Evolutionary conservation across 2,113 vertebrate genomes (phyloP).

Genomic region (Emydocephalus ijimae): DNA sequence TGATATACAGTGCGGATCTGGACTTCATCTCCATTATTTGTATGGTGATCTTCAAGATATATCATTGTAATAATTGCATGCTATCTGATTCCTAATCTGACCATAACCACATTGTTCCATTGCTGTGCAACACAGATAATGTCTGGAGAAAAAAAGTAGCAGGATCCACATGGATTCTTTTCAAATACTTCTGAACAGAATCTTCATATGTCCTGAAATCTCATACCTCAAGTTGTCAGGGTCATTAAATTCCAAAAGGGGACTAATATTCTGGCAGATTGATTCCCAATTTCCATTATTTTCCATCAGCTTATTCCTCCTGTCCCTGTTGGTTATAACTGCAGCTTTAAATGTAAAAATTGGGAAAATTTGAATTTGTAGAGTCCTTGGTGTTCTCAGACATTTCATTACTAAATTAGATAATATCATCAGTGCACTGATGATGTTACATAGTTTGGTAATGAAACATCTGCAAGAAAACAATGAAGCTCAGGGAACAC

Average conservation of each 20-base stretch:
- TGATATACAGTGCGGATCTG: background rate
- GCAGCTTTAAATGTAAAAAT: background rate
- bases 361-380: background rate
- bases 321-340: background rate
- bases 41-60: background rate
- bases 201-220: background rate
- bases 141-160: background rate
- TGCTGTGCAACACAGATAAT: background rate
- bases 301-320: background rate
- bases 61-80: background rate
- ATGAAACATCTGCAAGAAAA: no score
- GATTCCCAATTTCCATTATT: background rate
- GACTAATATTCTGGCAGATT: background rate
- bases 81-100: background rate
- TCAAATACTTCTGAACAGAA: background rate
- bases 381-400: background rate
- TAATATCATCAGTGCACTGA: no score
- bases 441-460: no score
- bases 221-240: background rate
- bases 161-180: background rate
- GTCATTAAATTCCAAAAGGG: background rate
- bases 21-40: background rate
- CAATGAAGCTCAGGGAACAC: no score
- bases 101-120: background rate
- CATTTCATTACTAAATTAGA: background rate